phyloP scores from a whole-genome alignment of 1,140 invertebrate species.

The Aphelenchoides fujianensis region DNA sequence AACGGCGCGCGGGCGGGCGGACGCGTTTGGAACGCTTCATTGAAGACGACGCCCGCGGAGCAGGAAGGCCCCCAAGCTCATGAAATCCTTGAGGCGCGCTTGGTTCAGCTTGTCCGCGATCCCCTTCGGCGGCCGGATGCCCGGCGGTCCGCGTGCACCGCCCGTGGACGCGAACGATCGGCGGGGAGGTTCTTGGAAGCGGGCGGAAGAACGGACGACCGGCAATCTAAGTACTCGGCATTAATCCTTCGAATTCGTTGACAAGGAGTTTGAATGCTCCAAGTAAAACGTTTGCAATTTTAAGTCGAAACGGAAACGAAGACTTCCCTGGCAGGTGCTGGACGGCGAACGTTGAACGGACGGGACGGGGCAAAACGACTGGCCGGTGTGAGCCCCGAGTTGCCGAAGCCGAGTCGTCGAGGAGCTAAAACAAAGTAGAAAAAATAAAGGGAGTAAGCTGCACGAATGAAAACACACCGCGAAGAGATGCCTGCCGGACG shows the following conservation, averaged over 20 bases:
- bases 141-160: not conserved
- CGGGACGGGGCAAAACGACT: not conserved
- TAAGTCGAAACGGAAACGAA: no score
- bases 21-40: not conserved
- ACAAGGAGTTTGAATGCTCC: no score
- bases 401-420: not conserved
- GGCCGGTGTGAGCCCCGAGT: not conserved
- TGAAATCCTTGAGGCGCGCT: slow-evolving; percentile 9
- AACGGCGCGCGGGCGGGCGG: no score
- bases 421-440: not conserved
- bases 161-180: not conserved
- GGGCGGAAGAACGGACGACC: no score
- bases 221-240: no score
- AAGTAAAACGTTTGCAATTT: not conserved
- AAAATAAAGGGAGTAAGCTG: not conserved
- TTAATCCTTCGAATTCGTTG: no score
- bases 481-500: not conserved
- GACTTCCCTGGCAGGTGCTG: not conserved
- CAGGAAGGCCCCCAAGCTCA: not conserved
- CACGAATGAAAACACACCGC: not conserved
- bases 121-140: not conserved
- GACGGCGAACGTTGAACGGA: no score
- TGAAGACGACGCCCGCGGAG: not conserved
- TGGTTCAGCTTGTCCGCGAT: not conserved
- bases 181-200: not conserved